These are phyloP conservation scores for Chaetophractus vellerosus DNA, from an alignment of 2,797 vertebrate genomes.

Conservation along the genomic window DNA sequence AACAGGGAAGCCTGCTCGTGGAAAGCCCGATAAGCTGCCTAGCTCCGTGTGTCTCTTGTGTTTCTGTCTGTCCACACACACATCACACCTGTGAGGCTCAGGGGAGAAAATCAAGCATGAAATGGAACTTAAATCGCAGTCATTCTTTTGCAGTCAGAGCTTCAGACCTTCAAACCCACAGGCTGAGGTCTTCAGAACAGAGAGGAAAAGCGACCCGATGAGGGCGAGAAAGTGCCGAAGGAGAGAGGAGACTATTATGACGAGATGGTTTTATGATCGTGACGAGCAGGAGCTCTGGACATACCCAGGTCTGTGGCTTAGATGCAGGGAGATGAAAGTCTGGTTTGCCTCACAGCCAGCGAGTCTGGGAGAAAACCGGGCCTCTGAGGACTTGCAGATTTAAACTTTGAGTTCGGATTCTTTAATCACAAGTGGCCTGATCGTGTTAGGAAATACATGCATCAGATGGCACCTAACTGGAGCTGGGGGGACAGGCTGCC, in stretches of 20 bases:
- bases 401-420: conserved; percentile 1
- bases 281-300: not conserved
- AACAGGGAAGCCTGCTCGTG: no score
- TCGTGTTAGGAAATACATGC: not conserved
- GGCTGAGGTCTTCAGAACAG: not conserved
- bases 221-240: not conserved
- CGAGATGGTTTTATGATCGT: not conserved
- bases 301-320: not conserved
- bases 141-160: not conserved
- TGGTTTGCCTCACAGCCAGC: not conserved
- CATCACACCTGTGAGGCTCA: not conserved
- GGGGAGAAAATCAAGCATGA: not conserved
- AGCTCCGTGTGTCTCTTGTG: not conserved
- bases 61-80: not conserved
- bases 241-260: not conserved
- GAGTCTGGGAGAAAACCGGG: conserved; percentile 12
- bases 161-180: not conserved
- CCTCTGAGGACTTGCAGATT: not conserved
- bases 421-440: not conserved
- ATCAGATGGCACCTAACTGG: not conserved
- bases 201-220: not conserved
- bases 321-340: not conserved
- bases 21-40: not conserved
- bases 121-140: conserved; percentile 26
- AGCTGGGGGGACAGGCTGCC: not conserved